A percentile compares a stretch with the other conserved stretches of the same genome.
phyloP scores from a whole-genome alignment of 2,797 vertebrate species.

The Xenentodon cancila region DNA sequence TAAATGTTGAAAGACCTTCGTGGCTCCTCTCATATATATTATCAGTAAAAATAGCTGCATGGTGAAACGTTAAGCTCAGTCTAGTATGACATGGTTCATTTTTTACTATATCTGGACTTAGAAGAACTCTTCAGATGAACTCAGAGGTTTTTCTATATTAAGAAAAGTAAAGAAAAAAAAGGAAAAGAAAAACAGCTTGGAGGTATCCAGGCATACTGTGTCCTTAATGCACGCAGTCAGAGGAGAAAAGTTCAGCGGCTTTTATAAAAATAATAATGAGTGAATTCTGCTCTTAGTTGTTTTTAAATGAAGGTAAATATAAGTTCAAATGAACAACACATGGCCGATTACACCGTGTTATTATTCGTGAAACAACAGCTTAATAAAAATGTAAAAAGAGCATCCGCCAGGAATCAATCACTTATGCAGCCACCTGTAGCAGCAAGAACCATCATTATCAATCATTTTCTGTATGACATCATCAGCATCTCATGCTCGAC shows the following conservation, averaged over 20 bases:
- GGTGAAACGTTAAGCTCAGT: conserved; percentile 12
- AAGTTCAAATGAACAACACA: not conserved
- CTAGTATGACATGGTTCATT: not conserved
- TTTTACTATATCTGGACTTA: not conserved
- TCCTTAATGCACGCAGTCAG: not conserved
- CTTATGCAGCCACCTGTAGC: too few relatives aligned
- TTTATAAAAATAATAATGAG: not conserved
- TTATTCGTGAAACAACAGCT: too few relatives aligned
- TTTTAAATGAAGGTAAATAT: too few relatives aligned
- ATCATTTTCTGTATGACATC: too few relatives aligned
- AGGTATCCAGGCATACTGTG: not conserved
- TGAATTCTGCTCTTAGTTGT: too few relatives aligned
- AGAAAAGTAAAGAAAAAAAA: not conserved
- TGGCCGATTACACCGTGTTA: too few relatives aligned
- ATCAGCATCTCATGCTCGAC: too few relatives aligned
- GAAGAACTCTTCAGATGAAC: not conserved
- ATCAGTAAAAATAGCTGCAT: conserved; percentile 23
- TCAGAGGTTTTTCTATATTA: not conserved
- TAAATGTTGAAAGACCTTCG: conserved; percentile 32
- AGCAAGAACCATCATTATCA: too few relatives aligned
- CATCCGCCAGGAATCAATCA: too few relatives aligned
- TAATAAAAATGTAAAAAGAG: too few relatives aligned
- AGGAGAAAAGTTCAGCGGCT: not conserved
- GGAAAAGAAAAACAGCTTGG: not conserved
- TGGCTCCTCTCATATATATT: conserved; percentile 8